A percentile compares a stretch with the other conserved stretches of the same genome.
phyloP scores from a whole-genome alignment of 2,888 invertebrate species.

The Ceraclea dissimilis region DNA sequence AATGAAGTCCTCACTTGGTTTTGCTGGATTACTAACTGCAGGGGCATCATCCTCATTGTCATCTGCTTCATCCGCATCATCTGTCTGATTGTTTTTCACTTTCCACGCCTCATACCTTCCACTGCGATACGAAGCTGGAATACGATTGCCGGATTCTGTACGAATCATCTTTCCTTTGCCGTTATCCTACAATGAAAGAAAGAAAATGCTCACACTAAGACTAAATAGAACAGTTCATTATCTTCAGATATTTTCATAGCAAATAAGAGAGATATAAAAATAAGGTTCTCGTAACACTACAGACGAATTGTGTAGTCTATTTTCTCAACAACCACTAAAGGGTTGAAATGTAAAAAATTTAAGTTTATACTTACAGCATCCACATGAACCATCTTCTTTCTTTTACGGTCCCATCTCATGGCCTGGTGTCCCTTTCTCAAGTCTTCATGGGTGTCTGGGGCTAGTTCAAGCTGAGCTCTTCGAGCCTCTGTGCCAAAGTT shows the following conservation, averaged over 20 bases:
- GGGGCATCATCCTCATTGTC: conserved; percentile 32
- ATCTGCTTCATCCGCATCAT: conserved; percentile 41
- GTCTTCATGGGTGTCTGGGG: conserved; percentile 68
- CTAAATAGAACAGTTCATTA: no score
- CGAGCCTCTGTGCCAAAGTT: conserved; percentile 77
- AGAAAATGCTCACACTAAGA: no score
- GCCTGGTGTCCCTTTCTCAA: conserved; percentile 52
- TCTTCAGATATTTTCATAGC: no score
- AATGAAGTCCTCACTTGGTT: not conserved
- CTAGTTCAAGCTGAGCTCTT: conserved; percentile 73
- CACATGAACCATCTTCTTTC: conserved; percentile 86
- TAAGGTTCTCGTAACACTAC: no score
- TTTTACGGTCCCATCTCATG: conserved; percentile 88
- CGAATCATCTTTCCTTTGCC: conserved; percentile 58
- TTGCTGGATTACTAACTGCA: not conserved
- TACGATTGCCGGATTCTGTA: conserved; percentile 93
- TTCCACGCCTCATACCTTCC: conserved; percentile 85
- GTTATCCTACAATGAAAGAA: conserved; percentile 41
- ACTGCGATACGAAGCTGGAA: conserved; percentile 90
- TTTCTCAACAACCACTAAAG: no score
- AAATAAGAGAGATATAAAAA: no score
- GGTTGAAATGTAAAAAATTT: no score
- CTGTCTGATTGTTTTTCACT: conserved; percentile 56
- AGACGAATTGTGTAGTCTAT: no score
- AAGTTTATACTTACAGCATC: conserved; percentile 50